Evolutionary conservation across 1,140 invertebrate species (phyloP).

Genomic region (Octopus sinensis): DNA sequence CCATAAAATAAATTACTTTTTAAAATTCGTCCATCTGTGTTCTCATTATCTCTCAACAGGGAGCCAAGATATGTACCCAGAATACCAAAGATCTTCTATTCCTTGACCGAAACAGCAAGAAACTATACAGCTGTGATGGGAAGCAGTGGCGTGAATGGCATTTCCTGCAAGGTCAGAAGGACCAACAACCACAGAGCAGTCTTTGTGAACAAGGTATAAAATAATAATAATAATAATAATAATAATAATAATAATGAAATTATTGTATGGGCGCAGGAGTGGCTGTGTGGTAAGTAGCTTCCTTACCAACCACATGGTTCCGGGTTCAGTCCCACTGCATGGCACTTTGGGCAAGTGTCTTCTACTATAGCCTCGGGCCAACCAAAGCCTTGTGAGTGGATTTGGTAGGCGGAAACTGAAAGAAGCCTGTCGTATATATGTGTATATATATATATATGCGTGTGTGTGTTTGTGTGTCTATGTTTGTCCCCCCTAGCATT

Average conservation of each 20-base stretch:
- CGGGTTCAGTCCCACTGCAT: too few species aligned
- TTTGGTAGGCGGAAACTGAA: too few species aligned
- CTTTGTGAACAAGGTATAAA: constrained; percentile 36
- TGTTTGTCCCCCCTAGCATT: too few species aligned
- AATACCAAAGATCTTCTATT: constrained; percentile 48
- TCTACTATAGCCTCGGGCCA: too few species aligned
- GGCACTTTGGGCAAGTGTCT: too few species aligned
- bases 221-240: neutral
- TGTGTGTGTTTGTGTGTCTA: too few species aligned
- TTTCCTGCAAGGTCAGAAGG: constrained; percentile 34
- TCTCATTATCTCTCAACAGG: constrained; percentile 24
- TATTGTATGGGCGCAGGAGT: neutral
- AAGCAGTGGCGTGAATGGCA: constrained; percentile 42
- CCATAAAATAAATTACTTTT: too few species aligned
- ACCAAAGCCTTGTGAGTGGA: too few species aligned
- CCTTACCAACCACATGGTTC: neutral
- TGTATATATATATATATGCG: too few species aligned
- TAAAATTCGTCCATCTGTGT: neutral
- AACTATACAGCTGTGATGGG: constrained; percentile 48
- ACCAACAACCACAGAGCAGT: constrained; percentile 30
- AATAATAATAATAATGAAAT: neutral
- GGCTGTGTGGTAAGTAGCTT: neutral
- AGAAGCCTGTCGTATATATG: too few species aligned
- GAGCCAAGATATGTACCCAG: constrained; percentile 45
- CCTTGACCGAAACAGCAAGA: constrained; percentile 40